Percentiles rank a stretch among this genome's conserved stretches.
Evolutionary conservation across 2,888 invertebrate species (phyloP).

Genomic region (Tenthredo scrophulariae): DNA sequence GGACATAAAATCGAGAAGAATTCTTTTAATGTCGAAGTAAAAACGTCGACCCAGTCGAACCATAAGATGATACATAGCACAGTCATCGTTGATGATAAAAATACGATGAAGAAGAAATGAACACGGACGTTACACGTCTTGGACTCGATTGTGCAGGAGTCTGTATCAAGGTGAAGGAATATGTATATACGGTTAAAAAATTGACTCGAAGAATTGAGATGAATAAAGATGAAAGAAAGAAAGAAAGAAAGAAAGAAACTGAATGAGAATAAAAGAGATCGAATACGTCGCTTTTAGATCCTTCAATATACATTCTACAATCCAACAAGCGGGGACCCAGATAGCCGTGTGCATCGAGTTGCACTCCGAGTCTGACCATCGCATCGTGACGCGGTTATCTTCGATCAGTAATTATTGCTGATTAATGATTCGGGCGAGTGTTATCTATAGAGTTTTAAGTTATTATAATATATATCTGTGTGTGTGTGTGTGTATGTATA

Average conservation of each 20-base stretch:
- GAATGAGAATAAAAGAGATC: constrained; percentile 7
- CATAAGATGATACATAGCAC: neutral
- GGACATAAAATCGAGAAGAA: neutral
- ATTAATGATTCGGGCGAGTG: constrained; percentile 65
- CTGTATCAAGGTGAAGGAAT: neutral
- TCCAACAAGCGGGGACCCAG: constrained; percentile 6
- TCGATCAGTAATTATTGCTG: constrained; percentile 72
- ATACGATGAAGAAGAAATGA: neutral
- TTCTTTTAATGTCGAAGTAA: neutral
- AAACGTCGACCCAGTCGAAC: neutral
- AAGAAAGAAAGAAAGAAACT: neutral
- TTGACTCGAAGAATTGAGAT: neutral
- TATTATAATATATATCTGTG: neutral
- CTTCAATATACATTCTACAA: neutral
- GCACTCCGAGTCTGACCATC: constrained; percentile 59
- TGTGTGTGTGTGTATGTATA: neutral
- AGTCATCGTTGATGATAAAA: neutral
- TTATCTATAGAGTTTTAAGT: constrained; percentile 15
- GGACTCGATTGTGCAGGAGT: neutral
- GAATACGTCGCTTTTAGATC: constrained; percentile 21
- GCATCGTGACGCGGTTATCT: constrained; percentile 65
- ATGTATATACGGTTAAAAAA: neutral
- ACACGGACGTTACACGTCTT: neutral
- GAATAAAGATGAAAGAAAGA: neutral
- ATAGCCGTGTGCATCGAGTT: constrained; percentile 56